Conservation (phyloP, 2,113 vertebrate species). For the Ondatra zibethicus region DNA sequence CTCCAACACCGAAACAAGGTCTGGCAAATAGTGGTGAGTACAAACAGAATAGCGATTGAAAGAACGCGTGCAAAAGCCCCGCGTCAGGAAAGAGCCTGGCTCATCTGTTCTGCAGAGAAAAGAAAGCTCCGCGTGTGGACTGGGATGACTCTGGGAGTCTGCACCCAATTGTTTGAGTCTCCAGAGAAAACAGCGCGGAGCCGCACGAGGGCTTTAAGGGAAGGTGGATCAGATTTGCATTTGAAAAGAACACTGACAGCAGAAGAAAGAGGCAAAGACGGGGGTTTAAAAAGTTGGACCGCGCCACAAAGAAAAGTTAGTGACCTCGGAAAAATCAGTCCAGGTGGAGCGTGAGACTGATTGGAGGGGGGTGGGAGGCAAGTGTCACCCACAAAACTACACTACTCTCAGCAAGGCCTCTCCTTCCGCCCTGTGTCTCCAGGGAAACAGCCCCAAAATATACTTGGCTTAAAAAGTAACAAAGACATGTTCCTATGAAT, state of each 20-base stretch:
- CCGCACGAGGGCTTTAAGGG: neutral
- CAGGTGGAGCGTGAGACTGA: slow-evolving; percentile 56
- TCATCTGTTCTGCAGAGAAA: neutral
- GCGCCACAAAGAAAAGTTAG: slow-evolving; percentile 53
- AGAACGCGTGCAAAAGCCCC: neutral
- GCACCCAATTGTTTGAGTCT: neutral
- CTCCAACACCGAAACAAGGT: slow-evolving; percentile 5
- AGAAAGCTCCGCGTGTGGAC: neutral
- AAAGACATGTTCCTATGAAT: slow-evolving; percentile 80
- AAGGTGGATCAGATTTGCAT: slow-evolving; percentile 29
- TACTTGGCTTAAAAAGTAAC: slow-evolving; percentile 76
- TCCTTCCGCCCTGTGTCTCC: slow-evolving; percentile 71
- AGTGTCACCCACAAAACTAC: slow-evolving; percentile 55
- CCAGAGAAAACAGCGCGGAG: neutral
- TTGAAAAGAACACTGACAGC: slow-evolving; percentile 29
- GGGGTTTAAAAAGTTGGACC: slow-evolving; percentile 43
- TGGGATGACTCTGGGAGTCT: neutral
- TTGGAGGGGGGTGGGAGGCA: slow-evolving; percentile 64
- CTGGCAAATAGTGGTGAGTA: neutral
- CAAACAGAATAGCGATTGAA: neutral
- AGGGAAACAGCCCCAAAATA: slow-evolving; percentile 82
- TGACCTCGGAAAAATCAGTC: slow-evolving; percentile 63
- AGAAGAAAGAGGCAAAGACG: slow-evolving; percentile 13
- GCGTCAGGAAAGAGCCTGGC: neutral
- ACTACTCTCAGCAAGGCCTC: slow-evolving; percentile 57